phyloP scores from a whole-genome alignment of 1,140 invertebrate species.

The Atta cephalotes region DNA sequence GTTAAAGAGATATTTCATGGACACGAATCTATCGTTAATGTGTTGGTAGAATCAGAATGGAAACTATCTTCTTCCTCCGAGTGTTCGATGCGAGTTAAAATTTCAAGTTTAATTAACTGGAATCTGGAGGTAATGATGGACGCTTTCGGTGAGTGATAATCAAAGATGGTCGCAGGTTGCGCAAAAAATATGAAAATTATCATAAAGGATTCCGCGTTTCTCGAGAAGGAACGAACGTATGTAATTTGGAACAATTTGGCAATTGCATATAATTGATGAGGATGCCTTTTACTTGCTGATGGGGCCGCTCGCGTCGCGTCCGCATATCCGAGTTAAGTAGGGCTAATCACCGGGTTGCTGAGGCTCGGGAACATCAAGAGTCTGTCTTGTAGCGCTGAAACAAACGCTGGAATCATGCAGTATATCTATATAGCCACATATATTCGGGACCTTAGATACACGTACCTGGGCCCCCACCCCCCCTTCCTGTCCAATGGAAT shows the following conservation, averaged over 20 bases:
- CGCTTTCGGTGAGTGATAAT: conserved; percentile 44
- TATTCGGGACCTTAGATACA: conserved; percentile 53
- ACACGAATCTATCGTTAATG: not conserved
- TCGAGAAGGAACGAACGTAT: conserved; percentile 72
- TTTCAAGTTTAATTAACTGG: conserved; percentile 26
- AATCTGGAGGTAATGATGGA: conserved; percentile 7
- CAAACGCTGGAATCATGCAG: conserved; percentile 66
- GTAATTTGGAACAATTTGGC: conserved; percentile 85
- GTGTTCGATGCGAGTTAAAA: not conserved
- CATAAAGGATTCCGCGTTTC: conserved; percentile 61
- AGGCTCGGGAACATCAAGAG: conserved; percentile 74
- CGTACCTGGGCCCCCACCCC: conserved; percentile 65
- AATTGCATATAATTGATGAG: conserved; percentile 85
- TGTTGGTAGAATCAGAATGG: not conserved
- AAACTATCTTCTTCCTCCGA: not conserved
- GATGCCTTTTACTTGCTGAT: conserved; percentile 82
- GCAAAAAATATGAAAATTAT: conserved; percentile 66
- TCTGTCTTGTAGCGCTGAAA: conserved; percentile 78
- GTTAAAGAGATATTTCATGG: not conserved
- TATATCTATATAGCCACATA: not conserved
- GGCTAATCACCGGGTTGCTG: conserved; percentile 82
- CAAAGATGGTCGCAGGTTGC: conserved; percentile 12
- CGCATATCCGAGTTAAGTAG: conserved; percentile 81
- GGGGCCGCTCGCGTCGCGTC: conserved; percentile 72
- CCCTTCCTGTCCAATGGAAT: conserved; percentile 14